Evolutionary conservation across 2,888 invertebrate genomes (phyloP).

Genomic region (Orthonychiurus folsomi): DNA sequence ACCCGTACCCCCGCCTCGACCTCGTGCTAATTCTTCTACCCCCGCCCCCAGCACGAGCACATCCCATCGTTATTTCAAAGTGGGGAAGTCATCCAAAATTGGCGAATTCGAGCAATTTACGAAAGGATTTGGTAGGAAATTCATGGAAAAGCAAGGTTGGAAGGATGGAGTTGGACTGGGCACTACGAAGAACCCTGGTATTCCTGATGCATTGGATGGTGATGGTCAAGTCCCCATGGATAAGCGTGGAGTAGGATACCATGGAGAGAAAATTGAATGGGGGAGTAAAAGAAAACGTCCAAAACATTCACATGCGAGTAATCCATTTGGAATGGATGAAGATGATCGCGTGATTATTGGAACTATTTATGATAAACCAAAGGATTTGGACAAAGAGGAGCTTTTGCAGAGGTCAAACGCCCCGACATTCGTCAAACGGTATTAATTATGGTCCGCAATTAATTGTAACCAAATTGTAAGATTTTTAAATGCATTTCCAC

Average conservation of each 20-base stretch:
- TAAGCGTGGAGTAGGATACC: conserved; percentile 35
- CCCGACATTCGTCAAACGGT: conserved; percentile 33
- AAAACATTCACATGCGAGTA: conserved; percentile 21
- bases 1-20: not conserved
- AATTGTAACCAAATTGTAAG: no score
- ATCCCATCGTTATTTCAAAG: no score
- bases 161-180: conserved; percentile 49
- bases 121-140: conserved; percentile 46
- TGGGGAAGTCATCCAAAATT: conserved; percentile 10
- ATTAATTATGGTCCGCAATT: no score
- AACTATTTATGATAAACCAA: conserved; percentile 35
- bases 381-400: conserved; percentile 31
- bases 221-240: conserved; percentile 35
- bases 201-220: conserved; percentile 30
- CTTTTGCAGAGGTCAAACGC: conserved; percentile 30
- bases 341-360: conserved; percentile 31
- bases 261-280: conserved; percentile 36
- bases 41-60: conserved; percentile 20
- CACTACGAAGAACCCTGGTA: conserved; percentile 25
- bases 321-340: conserved; percentile 17
- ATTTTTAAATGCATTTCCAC: no score
- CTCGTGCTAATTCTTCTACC: not conserved
- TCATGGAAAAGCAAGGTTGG: conserved; percentile 49
- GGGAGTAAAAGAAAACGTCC: conserved; percentile 12
- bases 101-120: conserved; percentile 47